Percentiles rank a stretch among this genome's conserved stretches.
Conservation (phyloP, 2,797 vertebrate genomes). For the Poeciliopsis paucimaculata region DNA sequence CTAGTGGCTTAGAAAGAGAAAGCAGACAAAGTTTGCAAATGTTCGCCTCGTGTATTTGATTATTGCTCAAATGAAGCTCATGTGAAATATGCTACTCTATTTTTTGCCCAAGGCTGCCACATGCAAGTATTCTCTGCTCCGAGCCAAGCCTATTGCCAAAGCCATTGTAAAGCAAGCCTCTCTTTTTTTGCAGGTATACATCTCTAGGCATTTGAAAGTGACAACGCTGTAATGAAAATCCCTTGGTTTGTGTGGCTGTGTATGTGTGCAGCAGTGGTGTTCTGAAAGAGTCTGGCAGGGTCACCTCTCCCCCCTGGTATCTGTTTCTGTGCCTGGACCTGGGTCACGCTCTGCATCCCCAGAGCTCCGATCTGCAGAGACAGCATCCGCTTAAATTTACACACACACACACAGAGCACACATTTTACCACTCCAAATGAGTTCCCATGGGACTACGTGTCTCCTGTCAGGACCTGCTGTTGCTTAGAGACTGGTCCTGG, state of each 20-base stretch:
- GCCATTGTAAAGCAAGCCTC: slow-evolving; percentile 32
- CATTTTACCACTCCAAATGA: slow-evolving; percentile 76
- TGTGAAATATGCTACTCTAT: slow-evolving; percentile 20
- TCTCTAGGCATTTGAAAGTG: slow-evolving; percentile 60
- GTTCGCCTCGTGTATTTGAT: slow-evolving; percentile 8
- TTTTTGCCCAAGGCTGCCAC: slow-evolving; percentile 33
- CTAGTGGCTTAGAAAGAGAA: slow-evolving; percentile 15
- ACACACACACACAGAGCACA: slow-evolving; percentile 20
- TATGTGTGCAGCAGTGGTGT: background rate
- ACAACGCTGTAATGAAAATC: slow-evolving; percentile 57
- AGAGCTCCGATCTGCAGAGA: slow-evolving; percentile 57
- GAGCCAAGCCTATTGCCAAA: slow-evolving; percentile 24
- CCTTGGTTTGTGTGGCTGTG: slow-evolving; percentile 5
- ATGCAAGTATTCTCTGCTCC: slow-evolving; percentile 51
- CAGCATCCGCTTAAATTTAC: slow-evolving; percentile 58
- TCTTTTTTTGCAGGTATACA: slow-evolving; percentile 63
- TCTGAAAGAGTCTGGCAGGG: slow-evolving; percentile 47
- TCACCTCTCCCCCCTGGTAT: slow-evolving; percentile 41
- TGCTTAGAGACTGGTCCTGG: slow-evolving; percentile 79
- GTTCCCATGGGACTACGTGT: slow-evolving; percentile 70
- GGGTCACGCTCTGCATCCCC: slow-evolving; percentile 57
- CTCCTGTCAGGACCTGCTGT: slow-evolving; percentile 76
- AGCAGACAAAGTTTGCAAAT: slow-evolving; percentile 9
- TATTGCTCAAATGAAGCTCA: slow-evolving; percentile 25
- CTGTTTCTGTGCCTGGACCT: slow-evolving; percentile 52